A percentile compares a stretch with the other conserved stretches of the same genome.
phyloP scores from a whole-genome alignment of 2,113 vertebrate species.

The Copsychus sechellarum region DNA sequence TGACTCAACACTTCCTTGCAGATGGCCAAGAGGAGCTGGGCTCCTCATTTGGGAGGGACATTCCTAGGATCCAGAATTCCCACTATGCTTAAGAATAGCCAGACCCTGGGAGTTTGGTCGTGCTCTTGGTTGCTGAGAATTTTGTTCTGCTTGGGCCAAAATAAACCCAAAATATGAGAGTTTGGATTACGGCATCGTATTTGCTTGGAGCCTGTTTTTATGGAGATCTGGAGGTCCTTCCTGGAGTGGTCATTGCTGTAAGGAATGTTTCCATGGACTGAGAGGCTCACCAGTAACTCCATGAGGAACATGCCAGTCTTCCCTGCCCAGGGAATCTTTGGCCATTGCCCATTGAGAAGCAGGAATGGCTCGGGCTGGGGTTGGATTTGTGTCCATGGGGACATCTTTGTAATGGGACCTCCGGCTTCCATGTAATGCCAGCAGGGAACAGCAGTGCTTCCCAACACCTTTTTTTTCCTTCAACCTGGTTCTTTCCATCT shows the following conservation, averaged over 20 bases:
- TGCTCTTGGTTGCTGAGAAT: not conserved
- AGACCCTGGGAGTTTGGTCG: not conserved
- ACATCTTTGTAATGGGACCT: not conserved
- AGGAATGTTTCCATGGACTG: not conserved
- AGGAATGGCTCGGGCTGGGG: not conserved
- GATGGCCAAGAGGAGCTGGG: not conserved
- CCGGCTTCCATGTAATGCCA: not conserved
- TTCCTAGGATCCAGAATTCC: not conserved
- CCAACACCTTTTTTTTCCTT: not conserved
- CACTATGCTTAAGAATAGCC: fast-evolving
- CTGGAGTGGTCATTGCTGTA: not conserved
- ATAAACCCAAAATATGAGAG: not conserved
- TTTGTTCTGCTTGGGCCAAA: not conserved
- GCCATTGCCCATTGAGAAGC: not conserved
- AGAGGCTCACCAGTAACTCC: not conserved
- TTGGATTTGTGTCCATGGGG: not conserved
- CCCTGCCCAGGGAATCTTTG: not conserved
- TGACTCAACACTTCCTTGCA: not conserved
- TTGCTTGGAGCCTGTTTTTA: not conserved
- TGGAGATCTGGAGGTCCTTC: not conserved
- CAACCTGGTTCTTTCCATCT: not conserved
- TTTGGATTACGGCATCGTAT: fast-evolving
- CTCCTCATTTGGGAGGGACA: not conserved
- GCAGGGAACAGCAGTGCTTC: not conserved
- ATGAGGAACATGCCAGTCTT: not conserved